A percentile compares a stretch with the other conserved stretches of the same genome.
phyloP scores from a whole-genome alignment of 2,797 vertebrate species.

The Galagoides demidoff region DNA sequence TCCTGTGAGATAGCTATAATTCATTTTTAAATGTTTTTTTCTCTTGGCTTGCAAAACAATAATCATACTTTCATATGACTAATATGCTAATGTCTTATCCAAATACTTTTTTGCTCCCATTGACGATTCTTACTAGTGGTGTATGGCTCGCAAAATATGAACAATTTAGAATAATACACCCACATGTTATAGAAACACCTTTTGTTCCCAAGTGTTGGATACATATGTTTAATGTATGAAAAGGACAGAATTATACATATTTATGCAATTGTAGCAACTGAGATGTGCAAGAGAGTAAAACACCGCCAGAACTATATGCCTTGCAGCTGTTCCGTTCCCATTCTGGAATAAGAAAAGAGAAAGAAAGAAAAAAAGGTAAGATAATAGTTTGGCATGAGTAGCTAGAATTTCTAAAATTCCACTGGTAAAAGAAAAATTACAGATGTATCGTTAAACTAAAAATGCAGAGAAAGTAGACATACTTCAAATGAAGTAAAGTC shows the following conservation, averaged over 20 bases:
- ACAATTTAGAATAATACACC: background rate
- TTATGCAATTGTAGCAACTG: background rate
- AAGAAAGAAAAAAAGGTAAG: background rate
- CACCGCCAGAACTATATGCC: background rate
- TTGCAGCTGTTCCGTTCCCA: background rate
- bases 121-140: background rate
- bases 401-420: background rate
- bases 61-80: background rate
- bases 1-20: background rate
- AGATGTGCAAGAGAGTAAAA: background rate
- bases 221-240: background rate
- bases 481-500: background rate
- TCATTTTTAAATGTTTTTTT: conserved; percentile 28
- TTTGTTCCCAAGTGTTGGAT: background rate
- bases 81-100: background rate
- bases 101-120: background rate
- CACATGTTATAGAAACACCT: background rate
- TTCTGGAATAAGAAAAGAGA: background rate
- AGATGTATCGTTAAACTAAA: background rate
- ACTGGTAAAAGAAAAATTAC: background rate
- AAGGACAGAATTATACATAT: background rate
- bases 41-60: background rate
- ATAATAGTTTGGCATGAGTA: background rate
- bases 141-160: background rate
- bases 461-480: background rate